A percentile compares a stretch with the other conserved stretches of the same genome.
phyloP scores from a whole-genome alignment of 1,140 invertebrate genomes.

The Oppia nitens region DNA sequence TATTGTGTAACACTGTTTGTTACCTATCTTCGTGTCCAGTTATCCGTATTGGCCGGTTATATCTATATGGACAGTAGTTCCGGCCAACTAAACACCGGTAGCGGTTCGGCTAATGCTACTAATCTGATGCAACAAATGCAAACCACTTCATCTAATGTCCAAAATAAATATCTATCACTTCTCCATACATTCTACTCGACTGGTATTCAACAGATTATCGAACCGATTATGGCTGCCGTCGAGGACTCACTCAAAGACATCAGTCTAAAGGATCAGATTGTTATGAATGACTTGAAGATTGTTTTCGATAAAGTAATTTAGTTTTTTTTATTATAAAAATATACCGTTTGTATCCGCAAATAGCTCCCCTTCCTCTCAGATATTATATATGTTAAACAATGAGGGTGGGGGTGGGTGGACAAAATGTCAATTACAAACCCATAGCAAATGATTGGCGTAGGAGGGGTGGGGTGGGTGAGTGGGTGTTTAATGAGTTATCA shows the following conservation, averaged over 20 bases:
- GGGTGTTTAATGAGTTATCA: too few relatives aligned
- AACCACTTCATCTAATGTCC: slow-evolving; percentile 32
- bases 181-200: slow-evolving; percentile 51
- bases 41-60: slow-evolving; percentile 71
- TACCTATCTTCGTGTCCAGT: slow-evolving; percentile 57
- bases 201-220: slow-evolving; percentile 46
- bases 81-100: not conserved
- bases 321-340: too few relatives aligned
- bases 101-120: slow-evolving; percentile 22
- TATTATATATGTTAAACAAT: too few relatives aligned
- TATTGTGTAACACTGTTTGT: slow-evolving; percentile 65
- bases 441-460: too few relatives aligned
- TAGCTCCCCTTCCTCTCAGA: too few relatives aligned
- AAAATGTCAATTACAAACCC: too few relatives aligned
- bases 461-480: too few relatives aligned
- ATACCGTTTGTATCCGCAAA: too few relatives aligned
- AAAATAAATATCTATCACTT: slow-evolving; percentile 50
- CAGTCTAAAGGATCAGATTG: slow-evolving; percentile 53
- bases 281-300: slow-evolving; percentile 44
- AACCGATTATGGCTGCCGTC: slow-evolving; percentile 47
- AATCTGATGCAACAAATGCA: too few relatives aligned
- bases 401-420: too few relatives aligned
- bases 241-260: slow-evolving; percentile 42
- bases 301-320: slow-evolving; percentile 39
- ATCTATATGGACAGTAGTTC: slow-evolving; percentile 47